Evolutionary conservation across 1,140 invertebrate species (phyloP).

Genomic region (Yoshiicerus persimilis): DNA sequence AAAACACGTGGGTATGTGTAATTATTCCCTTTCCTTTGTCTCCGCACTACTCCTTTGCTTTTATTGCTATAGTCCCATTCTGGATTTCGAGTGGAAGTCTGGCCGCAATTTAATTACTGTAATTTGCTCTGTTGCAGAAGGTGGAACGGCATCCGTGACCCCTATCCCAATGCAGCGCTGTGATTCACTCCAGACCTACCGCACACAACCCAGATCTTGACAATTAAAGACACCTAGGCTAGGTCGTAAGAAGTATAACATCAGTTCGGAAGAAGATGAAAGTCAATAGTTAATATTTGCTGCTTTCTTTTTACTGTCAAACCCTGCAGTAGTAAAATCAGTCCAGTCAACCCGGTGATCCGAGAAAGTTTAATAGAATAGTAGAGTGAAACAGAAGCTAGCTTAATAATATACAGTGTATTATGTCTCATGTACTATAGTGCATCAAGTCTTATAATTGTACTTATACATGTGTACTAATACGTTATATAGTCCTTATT

Average conservation of each 20-base stretch:
- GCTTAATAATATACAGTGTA: neutral
- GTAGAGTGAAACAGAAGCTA: neutral
- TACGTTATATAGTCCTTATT: neutral
- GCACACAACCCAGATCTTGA: slow-evolving; percentile 35
- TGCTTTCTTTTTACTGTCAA: neutral
- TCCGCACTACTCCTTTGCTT: neutral
- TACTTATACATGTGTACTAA: neutral
- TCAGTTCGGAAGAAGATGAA: slow-evolving; percentile 24
- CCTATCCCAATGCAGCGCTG: slow-evolving; percentile 41
- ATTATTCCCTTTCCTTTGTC: neutral
- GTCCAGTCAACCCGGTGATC: neutral
- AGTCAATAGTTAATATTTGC: neutral
- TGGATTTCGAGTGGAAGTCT: neutral
- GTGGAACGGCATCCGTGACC: neutral
- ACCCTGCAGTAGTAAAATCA: too few relatives aligned
- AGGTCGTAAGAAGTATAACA: neutral
- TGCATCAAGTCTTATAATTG: neutral
- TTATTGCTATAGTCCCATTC: neutral
- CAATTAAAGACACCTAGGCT: slow-evolving; percentile 19
- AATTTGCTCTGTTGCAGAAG: neutral
- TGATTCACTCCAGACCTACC: slow-evolving; percentile 43
- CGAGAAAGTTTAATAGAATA: neutral
- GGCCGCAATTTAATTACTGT: neutral
- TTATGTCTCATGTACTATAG: neutral
- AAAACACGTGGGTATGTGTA: slow-evolving; percentile 27